Conservation (phyloP, 1,140 invertebrate species). For the Oedothorax gibbosus region DNA sequence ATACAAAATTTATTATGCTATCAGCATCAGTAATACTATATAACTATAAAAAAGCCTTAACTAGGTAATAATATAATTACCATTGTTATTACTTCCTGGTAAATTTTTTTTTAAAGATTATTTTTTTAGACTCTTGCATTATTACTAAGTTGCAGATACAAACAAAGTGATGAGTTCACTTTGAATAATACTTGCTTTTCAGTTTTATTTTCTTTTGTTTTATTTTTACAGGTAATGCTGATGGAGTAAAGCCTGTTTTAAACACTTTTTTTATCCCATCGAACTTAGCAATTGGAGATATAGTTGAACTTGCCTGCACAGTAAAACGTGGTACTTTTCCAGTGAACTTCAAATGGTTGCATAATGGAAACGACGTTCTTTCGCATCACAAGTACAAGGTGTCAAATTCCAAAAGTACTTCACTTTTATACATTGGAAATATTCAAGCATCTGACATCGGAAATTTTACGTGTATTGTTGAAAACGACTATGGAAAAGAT, state of each 20-base stretch:
- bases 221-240: neutral
- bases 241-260: neutral
- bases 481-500: conserved; percentile 62
- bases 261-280: neutral
- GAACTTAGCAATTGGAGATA: conserved; percentile 8
- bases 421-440: conserved; percentile 7
- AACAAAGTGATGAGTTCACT: too few species aligned
- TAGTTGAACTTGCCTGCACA: neutral
- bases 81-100: too few species aligned
- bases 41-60: too few species aligned
- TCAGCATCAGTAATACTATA: too few species aligned
- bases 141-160: too few species aligned
- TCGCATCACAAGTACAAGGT: neutral
- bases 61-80: too few species aligned
- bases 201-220: too few species aligned
- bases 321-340: conserved; percentile 3
- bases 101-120: too few species aligned
- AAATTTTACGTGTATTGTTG: conserved; percentile 64
- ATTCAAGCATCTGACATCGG: conserved; percentile 58
- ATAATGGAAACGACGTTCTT: neutral
- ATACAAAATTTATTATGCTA: too few species aligned
- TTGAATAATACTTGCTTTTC: too few species aligned
- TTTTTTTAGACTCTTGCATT: too few species aligned
- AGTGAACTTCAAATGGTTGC: conserved; percentile 7
- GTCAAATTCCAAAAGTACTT: neutral